Conservation (phyloP, 2,797 vertebrate genomes). For the Danionella dracula region DNA sequence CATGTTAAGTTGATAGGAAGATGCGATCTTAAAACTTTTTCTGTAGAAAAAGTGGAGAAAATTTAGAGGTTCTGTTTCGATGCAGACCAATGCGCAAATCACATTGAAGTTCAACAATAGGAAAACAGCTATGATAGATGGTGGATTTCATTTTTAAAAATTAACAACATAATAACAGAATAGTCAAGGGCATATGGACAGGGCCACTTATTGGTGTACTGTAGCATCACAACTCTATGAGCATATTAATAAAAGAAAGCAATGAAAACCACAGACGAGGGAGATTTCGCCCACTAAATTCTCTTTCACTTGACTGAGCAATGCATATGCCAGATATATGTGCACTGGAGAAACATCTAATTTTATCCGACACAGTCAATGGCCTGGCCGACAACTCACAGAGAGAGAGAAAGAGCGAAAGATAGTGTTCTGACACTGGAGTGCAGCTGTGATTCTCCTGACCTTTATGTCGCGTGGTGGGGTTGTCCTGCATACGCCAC, state of each 20-base stretch:
- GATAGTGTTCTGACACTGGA: conserved; percentile 48
- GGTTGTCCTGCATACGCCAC: conserved; percentile 13
- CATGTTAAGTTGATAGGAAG: too few species aligned
- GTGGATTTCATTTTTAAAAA: too few species aligned
- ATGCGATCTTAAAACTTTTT: too few species aligned
- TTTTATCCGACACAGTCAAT: conserved; percentile 72
- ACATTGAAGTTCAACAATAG: too few species aligned
- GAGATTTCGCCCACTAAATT: neutral
- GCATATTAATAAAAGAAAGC: conserved; percentile 21
- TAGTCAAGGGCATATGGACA: too few species aligned
- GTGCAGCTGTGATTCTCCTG: conserved; percentile 52
- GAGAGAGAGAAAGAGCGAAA: conserved; percentile 48
- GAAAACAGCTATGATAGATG: too few species aligned
- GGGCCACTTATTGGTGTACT: too few species aligned
- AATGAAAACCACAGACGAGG: neutral
- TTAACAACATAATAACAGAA: too few species aligned
- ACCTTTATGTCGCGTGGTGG: conserved; percentile 29
- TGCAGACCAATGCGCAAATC: too few species aligned
- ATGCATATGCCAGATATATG: conserved; percentile 36
- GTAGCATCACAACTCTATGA: too few species aligned
- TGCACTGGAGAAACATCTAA: conserved; percentile 61
- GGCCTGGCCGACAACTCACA: conserved; percentile 41
- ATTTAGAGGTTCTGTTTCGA: too few species aligned
- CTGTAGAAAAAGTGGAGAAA: too few species aligned
- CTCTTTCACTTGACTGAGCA: conserved; percentile 16